phyloP scores from a whole-genome alignment of 2,888 invertebrate species.

The Callinectes sapidus region DNA sequence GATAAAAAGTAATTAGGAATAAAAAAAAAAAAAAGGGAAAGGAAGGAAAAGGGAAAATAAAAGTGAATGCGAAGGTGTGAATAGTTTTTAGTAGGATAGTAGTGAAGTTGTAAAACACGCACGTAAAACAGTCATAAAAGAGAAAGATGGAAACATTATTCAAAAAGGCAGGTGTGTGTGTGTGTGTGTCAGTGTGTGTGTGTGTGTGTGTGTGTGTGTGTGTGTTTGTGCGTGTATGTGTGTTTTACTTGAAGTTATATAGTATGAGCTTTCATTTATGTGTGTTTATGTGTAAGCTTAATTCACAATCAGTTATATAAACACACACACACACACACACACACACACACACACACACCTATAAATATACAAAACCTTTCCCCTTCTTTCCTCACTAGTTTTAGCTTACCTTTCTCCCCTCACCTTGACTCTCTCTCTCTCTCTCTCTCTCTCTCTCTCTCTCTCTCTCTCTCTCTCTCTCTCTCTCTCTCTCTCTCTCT shows the following conservation, averaged over 20 bases:
- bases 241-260: background rate
- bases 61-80: background rate
- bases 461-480: slow-evolving; percentile 10
- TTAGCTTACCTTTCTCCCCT: background rate
- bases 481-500: background rate
- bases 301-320: background rate
- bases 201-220: background rate
- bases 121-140: background rate
- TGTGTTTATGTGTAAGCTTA: background rate
- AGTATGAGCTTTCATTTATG: background rate
- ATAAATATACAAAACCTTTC: background rate
- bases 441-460: slow-evolving; percentile 20
- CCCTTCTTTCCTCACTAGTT: background rate
- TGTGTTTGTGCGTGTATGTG: background rate
- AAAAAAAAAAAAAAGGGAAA: background rate
- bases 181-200: slow-evolving; percentile 2
- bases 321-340: slow-evolving; percentile 25
- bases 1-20: background rate
- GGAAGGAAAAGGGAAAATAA: background rate
- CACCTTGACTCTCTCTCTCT: slow-evolving; percentile 30
- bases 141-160: background rate
- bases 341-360: slow-evolving; percentile 35
- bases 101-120: background rate
- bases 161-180: slow-evolving; percentile 2
- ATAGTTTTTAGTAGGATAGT: background rate